These are phyloP conservation scores for Drosophila antonietae DNA, from an alignment of 2,888 invertebrate species.

Conservation along the genomic window DNA sequence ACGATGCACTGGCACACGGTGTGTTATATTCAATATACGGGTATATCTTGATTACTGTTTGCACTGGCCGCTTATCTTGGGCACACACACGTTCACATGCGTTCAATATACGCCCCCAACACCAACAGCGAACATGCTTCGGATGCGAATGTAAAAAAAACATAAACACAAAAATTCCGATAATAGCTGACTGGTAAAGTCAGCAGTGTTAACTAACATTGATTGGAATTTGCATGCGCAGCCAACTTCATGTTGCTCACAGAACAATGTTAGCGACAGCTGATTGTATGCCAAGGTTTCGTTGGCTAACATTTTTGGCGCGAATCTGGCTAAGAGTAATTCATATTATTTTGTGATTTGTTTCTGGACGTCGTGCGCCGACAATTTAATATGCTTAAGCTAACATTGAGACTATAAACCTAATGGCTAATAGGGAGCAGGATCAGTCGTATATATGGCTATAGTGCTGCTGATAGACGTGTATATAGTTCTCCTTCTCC, in stretches of 20 bases:
- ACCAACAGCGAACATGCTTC: constrained; percentile 28
- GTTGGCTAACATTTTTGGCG: constrained; percentile 24
- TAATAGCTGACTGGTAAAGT: constrained; percentile 34
- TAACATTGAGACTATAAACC: constrained; percentile 46
- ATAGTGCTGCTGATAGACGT: constrained; percentile 96
- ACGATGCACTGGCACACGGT: constrained; percentile 11
- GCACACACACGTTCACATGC: constrained; percentile 26
- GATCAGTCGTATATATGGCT: constrained; percentile 92
- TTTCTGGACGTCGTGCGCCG: neutral
- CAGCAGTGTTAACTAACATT: constrained; percentile 24
- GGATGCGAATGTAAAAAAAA: constrained; percentile 19
- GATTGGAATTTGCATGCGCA: constrained; percentile 4
- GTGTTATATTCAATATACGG: constrained; percentile 14
- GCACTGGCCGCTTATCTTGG: constrained; percentile 45
- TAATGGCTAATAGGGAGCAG: constrained; percentile 27
- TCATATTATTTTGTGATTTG: neutral
- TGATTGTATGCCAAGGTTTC: neutral
- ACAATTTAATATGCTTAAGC: constrained; percentile 35
- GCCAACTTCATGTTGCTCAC: constrained; percentile 23
- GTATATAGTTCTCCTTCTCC: constrained; percentile 97
- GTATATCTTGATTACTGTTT: constrained; percentile 41
- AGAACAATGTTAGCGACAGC: constrained; percentile 10
- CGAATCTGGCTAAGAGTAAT: neutral
- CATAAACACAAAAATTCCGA: constrained; percentile 18
- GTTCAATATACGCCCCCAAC: constrained; percentile 38